These are phyloP conservation scores for Siniperca scherzeri DNA, from an alignment of 2,797 vertebrate species.

Conservation along the genomic window DNA sequence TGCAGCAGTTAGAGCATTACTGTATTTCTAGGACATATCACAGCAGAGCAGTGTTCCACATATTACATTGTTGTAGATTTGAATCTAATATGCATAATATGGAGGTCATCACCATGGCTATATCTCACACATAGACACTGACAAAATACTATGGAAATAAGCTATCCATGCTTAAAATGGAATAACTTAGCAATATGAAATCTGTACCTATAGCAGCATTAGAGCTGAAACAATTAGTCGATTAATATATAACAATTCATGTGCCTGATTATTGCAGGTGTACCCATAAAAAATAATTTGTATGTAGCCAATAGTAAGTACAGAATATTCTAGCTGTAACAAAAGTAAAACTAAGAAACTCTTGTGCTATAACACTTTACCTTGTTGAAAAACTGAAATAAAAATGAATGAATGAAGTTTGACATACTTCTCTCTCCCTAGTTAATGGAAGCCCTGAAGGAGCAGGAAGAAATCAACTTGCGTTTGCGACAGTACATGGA, in stretches of 20 bases:
- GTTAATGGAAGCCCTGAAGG: constrained; percentile 98
- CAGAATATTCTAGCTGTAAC: not conserved
- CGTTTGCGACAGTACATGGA: constrained; percentile 98
- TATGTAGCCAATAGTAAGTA: not conserved
- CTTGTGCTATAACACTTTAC: not conserved
- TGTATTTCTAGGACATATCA: constrained; percentile 31
- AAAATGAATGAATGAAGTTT: not conserved
- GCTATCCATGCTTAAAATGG: not conserved
- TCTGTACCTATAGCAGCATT: not conserved
- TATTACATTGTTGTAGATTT: constrained; percentile 29
- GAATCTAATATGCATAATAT: constrained; percentile 27
- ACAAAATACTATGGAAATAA: not conserved
- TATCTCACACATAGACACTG: not conserved
- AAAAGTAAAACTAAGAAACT: not conserved
- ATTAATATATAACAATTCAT: not conserved
- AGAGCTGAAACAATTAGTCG: not conserved
- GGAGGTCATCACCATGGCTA: not conserved
- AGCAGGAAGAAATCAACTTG: constrained; percentile 97
- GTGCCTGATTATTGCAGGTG: not conserved
- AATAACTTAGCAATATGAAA: not conserved
- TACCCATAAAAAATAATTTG: not conserved
- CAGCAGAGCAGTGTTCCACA: constrained; percentile 17
- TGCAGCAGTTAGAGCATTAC: not conserved
- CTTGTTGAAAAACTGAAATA: not conserved
- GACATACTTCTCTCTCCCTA: constrained; percentile 70